These are phyloP conservation scores for Hydraecia micacea DNA, from an alignment of 2,888 invertebrate genomes.

Conservation along the genomic window DNA sequence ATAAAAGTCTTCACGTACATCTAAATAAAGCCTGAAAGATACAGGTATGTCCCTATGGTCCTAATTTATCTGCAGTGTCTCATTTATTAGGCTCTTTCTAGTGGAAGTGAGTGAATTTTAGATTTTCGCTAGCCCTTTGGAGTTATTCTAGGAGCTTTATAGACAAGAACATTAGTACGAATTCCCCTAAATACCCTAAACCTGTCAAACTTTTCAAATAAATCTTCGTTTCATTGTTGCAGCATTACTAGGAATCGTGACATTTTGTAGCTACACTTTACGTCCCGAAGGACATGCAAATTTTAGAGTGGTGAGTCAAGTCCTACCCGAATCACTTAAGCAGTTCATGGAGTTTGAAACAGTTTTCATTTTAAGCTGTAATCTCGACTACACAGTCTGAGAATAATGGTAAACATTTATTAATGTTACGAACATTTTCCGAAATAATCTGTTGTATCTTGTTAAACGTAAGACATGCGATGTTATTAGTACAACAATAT, in stretches of 20 bases:
- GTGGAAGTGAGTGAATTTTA: background rate
- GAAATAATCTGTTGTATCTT: slow-evolving; percentile 27
- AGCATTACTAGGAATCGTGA: slow-evolving; percentile 10
- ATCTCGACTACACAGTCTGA: slow-evolving; percentile 2
- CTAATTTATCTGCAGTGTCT: background rate
- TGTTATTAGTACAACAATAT: slow-evolving; percentile 37
- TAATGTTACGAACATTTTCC: slow-evolving; percentile 33
- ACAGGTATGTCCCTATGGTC: too few relatives aligned
- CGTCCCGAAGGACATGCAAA: slow-evolving; percentile 41
- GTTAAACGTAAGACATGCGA: slow-evolving; percentile 16
- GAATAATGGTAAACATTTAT: slow-evolving; percentile 16
- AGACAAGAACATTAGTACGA: background rate
- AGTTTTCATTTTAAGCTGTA: slow-evolving; percentile 17
- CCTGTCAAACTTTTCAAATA: slow-evolving; percentile 34
- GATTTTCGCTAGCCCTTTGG: background rate
- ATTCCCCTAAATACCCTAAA: slow-evolving; percentile 11
- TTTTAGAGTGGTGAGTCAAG: slow-evolving; percentile 31
- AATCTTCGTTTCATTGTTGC: slow-evolving; percentile 36
- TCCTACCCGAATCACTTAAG: slow-evolving; percentile 26
- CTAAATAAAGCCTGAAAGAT: too few relatives aligned
- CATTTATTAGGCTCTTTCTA: background rate
- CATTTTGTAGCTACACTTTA: slow-evolving; percentile 32
- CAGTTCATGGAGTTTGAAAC: slow-evolving; percentile 29
- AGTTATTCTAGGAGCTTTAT: slow-evolving; percentile 7
- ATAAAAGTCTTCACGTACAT: background rate